A percentile compares a stretch with the other conserved stretches of the same genome.
Conservation (phyloP, 1,140 invertebrate species). For the Acyrthosiphon pisum region DNA sequence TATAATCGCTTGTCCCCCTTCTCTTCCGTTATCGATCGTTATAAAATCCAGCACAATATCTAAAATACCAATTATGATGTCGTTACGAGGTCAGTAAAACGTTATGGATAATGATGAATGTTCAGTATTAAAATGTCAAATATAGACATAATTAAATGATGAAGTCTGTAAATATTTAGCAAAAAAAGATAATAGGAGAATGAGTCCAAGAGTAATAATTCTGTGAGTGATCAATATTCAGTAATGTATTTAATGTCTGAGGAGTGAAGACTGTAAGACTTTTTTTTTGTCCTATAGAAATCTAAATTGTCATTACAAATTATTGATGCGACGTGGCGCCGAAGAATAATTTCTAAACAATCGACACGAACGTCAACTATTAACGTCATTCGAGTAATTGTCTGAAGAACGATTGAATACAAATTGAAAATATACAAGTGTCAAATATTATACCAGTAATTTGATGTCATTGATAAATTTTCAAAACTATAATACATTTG, state of each 20-base stretch:
- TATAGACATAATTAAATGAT: neutral
- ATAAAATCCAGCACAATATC: neutral
- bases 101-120: neutral
- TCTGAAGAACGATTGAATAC: neutral
- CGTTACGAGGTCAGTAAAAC: neutral
- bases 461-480: neutral
- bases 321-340: neutral
- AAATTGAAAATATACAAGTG: neutral
- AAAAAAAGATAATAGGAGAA: neutral
- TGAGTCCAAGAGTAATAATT: neutral
- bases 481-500: neutral
- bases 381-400: slow-evolving; percentile 28
- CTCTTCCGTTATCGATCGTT: neutral
- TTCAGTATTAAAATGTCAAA: neutral
- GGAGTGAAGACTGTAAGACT: neutral
- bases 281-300: neutral
- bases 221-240: neutral
- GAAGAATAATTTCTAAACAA: neutral
- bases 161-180: neutral
- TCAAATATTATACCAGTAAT: neutral
- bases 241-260: neutral
- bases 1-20: neutral
- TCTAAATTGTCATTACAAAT: slow-evolving; percentile 26
- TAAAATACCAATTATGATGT: slow-evolving; percentile 12
- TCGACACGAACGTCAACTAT: neutral